Conservation (phyloP, 53 echinoderm and acorn worm species). For the Crossaster papposus region DNA sequence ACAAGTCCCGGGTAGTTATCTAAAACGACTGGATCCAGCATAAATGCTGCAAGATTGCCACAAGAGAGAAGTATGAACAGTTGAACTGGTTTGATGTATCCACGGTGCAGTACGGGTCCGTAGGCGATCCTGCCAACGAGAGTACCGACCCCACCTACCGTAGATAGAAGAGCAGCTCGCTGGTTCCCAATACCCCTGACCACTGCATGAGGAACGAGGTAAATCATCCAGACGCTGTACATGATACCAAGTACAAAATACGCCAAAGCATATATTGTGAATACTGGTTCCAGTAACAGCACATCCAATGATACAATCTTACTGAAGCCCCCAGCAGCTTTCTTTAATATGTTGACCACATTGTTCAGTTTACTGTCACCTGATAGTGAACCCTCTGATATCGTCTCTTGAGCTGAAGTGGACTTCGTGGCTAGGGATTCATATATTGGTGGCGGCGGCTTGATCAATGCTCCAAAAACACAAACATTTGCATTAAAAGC, state of each 20-base stretch:
- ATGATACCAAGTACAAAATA: not conserved
- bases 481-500: constrained; percentile 58
- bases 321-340: not conserved
- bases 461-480: constrained; percentile 68
- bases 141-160: constrained; percentile 58
- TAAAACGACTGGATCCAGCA: constrained; percentile 31
- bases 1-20: constrained; percentile 6
- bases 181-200: constrained; percentile 41
- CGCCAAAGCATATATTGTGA: not conserved
- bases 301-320: not conserved
- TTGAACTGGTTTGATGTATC: constrained; percentile 35
- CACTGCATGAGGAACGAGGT: constrained; percentile 65
- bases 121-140: constrained; percentile 56
- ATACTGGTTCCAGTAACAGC: not conserved
- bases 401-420: no score
- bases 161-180: constrained; percentile 51
- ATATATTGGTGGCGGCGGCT: constrained; percentile 13
- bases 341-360: not conserved
- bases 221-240: constrained; percentile 61
- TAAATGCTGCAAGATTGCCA: constrained; percentile 43
- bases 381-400: not conserved
- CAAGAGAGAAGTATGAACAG: constrained; percentile 38
- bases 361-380: not conserved
- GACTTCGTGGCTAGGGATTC: not conserved
- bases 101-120: constrained; percentile 48